Base-by-base conservation (phyloP, 2,888 invertebrate species). In the Ennomos fuscantarius region DNA sequence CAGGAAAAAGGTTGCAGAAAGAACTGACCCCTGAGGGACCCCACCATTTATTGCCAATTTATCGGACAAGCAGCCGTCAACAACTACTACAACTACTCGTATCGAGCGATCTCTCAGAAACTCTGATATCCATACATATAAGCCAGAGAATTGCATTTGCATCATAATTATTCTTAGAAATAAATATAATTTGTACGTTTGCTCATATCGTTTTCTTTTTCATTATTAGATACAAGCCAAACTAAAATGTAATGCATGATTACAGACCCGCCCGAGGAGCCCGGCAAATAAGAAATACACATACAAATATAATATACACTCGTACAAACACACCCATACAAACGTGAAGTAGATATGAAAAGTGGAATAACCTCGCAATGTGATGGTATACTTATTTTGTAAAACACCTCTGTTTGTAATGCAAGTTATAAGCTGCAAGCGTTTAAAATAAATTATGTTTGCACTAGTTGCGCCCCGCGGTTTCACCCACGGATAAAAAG, bases 301-400 rank as follows among this genome's bases (percentile, higher is more conserved):
- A 57, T 41, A 56, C 50, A 24, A 24, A 24, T 24, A 24, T 6
- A 56, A 50, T 53, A 57, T 42, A 51, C 42, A 57, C 41, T 45
- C 46, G 36, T 32, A 55, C 35, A 10, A 39, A 33, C 36, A 37
- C 39, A 33, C 36, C 32, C 39, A 47, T 39, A 56, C 41, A 39
- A 37, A 51, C 50, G 48, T 36, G 52, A 54, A 55, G 52, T 55
- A 59, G 60, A 67, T 67, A 67, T 63, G 65, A 65, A 62, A 64
- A 61, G 61, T 60, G 60, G 61, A 57, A 66, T 67, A 60, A 67
- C 65, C 60, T 65, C 55, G 50, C 57, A 60, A 62, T 66, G 62
- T 58, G 61, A 63, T 56, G 60, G 54, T 56, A 58, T 59, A 61
- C 64, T 64, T 66, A 64, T 66, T 66, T 63, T 61, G 63, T 57